Evolutionary conservation across 2,797 vertebrate species (phyloP).

Genomic region (Florisuga fusca): DNA sequence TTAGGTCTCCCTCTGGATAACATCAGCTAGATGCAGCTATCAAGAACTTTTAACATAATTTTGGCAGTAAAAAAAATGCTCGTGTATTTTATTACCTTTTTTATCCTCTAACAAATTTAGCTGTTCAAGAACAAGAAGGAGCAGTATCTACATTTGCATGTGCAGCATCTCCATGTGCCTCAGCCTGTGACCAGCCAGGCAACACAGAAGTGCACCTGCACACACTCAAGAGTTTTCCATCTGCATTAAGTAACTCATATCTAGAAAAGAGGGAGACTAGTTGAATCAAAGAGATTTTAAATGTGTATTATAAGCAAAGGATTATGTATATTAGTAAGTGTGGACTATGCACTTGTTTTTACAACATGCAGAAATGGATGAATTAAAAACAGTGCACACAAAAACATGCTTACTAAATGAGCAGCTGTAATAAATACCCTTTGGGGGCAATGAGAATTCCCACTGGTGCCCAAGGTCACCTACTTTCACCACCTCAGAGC

Average conservation of each 20-base stretch:
- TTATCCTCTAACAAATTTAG: not conserved
- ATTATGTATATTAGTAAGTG: not conserved
- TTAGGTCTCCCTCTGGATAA: not conserved
- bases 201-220: not conserved
- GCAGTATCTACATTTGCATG: not conserved
- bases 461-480: not conserved
- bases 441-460: not conserved
- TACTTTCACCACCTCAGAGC: not conserved
- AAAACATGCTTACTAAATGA: not conserved
- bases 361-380: not conserved
- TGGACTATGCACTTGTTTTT: not conserved
- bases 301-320: not conserved
- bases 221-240: not conserved
- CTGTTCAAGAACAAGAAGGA: not conserved
- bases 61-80: not conserved
- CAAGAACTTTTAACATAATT: not conserved
- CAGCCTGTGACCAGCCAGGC: not conserved
- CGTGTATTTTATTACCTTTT: not conserved
- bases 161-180: accelerated
- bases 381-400: not conserved
- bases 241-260: not conserved
- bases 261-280: not conserved
- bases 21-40: not conserved
- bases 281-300: not conserved
- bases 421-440: not conserved